phyloP scores from a whole-genome alignment of 1,140 invertebrate genomes.

The Chironomus tepperi region DNA sequence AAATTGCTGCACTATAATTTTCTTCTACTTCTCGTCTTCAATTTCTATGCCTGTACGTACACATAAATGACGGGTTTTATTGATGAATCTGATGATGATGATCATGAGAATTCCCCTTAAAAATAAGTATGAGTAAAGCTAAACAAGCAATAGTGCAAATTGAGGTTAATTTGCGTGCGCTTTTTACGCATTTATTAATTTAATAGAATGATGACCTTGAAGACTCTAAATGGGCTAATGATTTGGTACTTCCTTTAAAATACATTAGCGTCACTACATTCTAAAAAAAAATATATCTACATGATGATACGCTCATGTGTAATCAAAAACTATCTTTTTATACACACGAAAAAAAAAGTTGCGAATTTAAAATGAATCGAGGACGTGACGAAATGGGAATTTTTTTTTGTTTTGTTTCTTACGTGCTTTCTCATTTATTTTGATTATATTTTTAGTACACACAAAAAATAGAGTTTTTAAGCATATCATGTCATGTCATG shows the following conservation, averaged over 20 bases:
- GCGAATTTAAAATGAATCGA: neutral
- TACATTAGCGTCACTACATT: too few species aligned
- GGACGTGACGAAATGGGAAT: neutral
- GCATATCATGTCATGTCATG: neutral
- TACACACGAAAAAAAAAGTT: neutral
- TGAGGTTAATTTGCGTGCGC: constrained; percentile 11
- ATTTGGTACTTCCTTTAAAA: neutral
- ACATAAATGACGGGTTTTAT: neutral
- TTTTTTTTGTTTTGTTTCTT: neutral
- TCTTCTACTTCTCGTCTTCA: neutral
- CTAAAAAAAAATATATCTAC: too few species aligned
- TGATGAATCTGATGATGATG: neutral
- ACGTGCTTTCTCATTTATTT: neutral
- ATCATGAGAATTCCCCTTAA: neutral
- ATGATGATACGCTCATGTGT: too few species aligned
- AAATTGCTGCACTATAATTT: neutral
- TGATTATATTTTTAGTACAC: neutral
- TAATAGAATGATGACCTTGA: constrained; percentile 7
- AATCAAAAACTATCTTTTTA: too few species aligned
- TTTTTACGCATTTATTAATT: neutral
- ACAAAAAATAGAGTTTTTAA: neutral
- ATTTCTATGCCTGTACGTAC: neutral
- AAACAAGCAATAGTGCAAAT: neutral
- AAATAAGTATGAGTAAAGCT: too few species aligned
- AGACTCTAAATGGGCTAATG: constrained; percentile 1